A percentile compares a stretch with the other conserved stretches of the same genome.
phyloP scores from a whole-genome alignment of 2,113 vertebrate species.

The Aphyosemion australe region DNA sequence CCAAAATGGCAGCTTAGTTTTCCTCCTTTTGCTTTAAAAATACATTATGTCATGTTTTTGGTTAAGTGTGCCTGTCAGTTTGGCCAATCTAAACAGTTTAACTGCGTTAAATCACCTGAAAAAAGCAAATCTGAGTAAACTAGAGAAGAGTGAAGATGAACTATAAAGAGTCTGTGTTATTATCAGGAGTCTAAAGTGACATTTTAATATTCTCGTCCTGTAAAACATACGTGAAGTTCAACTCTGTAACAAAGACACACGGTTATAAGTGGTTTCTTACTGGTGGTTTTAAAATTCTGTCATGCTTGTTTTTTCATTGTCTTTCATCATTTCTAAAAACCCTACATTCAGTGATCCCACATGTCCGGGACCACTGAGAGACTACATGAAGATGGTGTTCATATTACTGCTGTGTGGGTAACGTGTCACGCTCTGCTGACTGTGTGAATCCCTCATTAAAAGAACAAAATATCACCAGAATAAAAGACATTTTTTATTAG shows the following conservation, averaged over 20 bases:
- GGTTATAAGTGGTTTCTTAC: constrained; percentile 71
- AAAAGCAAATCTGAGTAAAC: constrained; percentile 46
- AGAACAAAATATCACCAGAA: constrained; percentile 40
- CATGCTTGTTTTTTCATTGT: constrained; percentile 55
- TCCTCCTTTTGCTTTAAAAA: constrained; percentile 39
- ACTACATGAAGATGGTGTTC: constrained; percentile 21
- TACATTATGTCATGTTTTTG: constrained; percentile 48
- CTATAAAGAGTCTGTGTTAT: constrained; percentile 50
- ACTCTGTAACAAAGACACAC: constrained; percentile 54
- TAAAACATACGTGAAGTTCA: constrained; percentile 62
- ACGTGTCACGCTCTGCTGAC: constrained; percentile 37
- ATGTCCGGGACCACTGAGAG: constrained; percentile 20
- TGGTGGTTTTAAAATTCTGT: constrained; percentile 55
- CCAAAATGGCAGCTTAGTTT: constrained; percentile 43
- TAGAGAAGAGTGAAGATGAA: constrained; percentile 58
- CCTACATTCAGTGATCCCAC: constrained; percentile 33
- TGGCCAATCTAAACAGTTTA: constrained; percentile 33
- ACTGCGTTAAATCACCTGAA: constrained; percentile 29
- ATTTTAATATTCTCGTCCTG: constrained; percentile 61
- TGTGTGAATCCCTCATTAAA: constrained; percentile 50
- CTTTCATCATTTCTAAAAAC: constrained; percentile 56
- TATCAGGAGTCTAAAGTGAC: constrained; percentile 48
- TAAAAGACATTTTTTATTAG: constrained; percentile 63
- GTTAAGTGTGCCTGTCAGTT: constrained; percentile 47
- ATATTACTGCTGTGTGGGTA: constrained; percentile 52